These are phyloP conservation scores for Athripsodes cinereus DNA, from an alignment of 2,888 invertebrate genomes.

Conservation along the genomic window DNA sequence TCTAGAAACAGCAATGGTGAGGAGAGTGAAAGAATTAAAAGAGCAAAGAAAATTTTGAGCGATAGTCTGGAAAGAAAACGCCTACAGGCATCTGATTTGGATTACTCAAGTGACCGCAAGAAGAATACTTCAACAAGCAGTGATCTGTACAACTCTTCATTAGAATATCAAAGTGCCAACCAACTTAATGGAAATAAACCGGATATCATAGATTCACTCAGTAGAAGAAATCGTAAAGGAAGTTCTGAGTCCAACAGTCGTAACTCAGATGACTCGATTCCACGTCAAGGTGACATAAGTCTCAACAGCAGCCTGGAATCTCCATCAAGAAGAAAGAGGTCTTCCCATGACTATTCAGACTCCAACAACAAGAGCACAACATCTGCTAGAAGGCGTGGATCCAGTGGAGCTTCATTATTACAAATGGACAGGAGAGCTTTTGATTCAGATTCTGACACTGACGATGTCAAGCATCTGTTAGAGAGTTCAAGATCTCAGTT, in stretches of 20 bases:
- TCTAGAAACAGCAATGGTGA: constrained; percentile 47
- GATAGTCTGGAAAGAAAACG: constrained; percentile 41
- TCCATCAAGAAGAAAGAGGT: constrained; percentile 43
- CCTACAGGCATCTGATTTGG: constrained; percentile 36
- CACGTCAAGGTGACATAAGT: constrained; percentile 18
- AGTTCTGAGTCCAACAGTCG: constrained; percentile 22
- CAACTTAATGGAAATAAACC: constrained; percentile 35
- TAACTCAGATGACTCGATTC: constrained; percentile 20
- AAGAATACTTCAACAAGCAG: constrained; percentile 46
- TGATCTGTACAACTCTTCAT: constrained; percentile 46
- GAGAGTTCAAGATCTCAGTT: constrained; percentile 58
- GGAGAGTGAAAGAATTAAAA: constrained; percentile 43
- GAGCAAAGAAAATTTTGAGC: constrained; percentile 37
- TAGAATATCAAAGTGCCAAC: constrained; percentile 47
- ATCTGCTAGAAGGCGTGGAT: constrained; percentile 18
- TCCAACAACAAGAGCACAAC: constrained; percentile 27
- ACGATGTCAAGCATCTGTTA: constrained; percentile 58
- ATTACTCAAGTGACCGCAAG: constrained; percentile 31
- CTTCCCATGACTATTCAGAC: constrained; percentile 34
- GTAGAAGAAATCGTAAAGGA: constrained; percentile 31
- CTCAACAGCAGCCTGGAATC: constrained; percentile 36
- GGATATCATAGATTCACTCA: constrained; percentile 44
- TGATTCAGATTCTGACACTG: constrained; percentile 61
- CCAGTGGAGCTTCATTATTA: constrained; percentile 15
- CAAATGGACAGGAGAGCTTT: constrained; percentile 33